Evolutionary conservation across 2,797 vertebrate species (phyloP).

Genomic region (Acestrorhynchus altus): DNA sequence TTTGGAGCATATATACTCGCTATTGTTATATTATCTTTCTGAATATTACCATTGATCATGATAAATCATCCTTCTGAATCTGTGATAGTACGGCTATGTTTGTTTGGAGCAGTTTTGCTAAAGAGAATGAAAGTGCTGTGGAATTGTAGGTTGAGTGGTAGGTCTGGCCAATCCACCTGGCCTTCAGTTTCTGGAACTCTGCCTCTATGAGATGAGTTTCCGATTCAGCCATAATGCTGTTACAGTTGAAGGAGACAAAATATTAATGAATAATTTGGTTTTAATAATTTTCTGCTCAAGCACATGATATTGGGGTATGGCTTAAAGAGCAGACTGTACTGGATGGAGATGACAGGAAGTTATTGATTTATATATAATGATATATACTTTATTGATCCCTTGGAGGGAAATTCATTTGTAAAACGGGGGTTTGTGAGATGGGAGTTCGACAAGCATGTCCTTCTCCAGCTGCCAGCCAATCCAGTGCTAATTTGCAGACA

Average conservation of each 20-base stretch:
- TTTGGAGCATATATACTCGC: slow-evolving; percentile 7
- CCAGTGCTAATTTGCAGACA: too few relatives aligned
- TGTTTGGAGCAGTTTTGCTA: background rate
- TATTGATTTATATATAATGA: too few relatives aligned
- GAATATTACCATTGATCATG: background rate
- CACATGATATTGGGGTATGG: background rate
- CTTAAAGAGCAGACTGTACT: too few relatives aligned
- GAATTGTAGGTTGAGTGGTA: background rate
- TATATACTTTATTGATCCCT: too few relatives aligned
- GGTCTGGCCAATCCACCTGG: slow-evolving; percentile 1
- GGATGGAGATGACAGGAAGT: too few relatives aligned
- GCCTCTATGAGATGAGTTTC: background rate
- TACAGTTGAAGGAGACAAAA: background rate
- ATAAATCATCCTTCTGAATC: slow-evolving; percentile 1
- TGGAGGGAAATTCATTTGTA: too few relatives aligned
- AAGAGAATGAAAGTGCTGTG: background rate
- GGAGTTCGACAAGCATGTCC: too few relatives aligned
- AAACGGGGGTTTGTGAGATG: too few relatives aligned
- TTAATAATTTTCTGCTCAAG: background rate
- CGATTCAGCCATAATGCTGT: background rate
- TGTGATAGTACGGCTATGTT: background rate
- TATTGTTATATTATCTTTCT: slow-evolving; percentile 2
- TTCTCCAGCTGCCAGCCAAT: too few relatives aligned
- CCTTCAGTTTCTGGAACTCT: background rate
- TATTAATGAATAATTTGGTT: background rate